These are phyloP conservation scores for Varanus salvator DNA, from an alignment of 2,113 vertebrate genomes.

Conservation along the genomic window DNA sequence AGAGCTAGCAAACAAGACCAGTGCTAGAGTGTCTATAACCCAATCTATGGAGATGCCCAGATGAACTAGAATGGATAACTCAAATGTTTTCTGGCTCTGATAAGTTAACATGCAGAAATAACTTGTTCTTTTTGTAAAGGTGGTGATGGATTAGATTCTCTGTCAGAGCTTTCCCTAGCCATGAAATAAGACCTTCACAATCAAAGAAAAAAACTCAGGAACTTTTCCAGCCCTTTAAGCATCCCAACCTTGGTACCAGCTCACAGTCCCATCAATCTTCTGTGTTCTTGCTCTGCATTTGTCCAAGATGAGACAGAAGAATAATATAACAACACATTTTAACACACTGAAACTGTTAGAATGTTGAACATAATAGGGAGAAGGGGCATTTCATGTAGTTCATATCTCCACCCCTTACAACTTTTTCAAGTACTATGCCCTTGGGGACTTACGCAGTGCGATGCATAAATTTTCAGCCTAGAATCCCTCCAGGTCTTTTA, in stretches of 20 bases:
- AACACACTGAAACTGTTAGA: neutral
- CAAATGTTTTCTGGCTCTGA: neutral
- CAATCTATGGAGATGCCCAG: neutral
- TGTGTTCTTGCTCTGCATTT: neutral
- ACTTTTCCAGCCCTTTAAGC: neutral
- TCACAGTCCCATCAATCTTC: neutral
- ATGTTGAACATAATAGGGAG: neutral
- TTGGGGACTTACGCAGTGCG: neutral
- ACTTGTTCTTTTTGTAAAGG: neutral
- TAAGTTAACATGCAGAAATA: neutral
- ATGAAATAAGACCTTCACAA: neutral
- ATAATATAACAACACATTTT: neutral
- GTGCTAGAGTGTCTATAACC: neutral
- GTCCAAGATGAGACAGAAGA: neutral
- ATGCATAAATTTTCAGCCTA: neutral
- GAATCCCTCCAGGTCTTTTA: neutral
- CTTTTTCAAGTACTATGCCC: neutral
- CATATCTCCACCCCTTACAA: neutral
- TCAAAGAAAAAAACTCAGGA: neutral
- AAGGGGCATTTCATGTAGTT: neutral
- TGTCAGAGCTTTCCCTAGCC: too few species aligned
- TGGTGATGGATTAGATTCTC: neutral
- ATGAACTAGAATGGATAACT: neutral
- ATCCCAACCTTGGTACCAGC: neutral
- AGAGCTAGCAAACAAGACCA: neutral